Evolutionary conservation across 2,113 vertebrate species (phyloP).

Genomic region (Brachyistius frenatus): DNA sequence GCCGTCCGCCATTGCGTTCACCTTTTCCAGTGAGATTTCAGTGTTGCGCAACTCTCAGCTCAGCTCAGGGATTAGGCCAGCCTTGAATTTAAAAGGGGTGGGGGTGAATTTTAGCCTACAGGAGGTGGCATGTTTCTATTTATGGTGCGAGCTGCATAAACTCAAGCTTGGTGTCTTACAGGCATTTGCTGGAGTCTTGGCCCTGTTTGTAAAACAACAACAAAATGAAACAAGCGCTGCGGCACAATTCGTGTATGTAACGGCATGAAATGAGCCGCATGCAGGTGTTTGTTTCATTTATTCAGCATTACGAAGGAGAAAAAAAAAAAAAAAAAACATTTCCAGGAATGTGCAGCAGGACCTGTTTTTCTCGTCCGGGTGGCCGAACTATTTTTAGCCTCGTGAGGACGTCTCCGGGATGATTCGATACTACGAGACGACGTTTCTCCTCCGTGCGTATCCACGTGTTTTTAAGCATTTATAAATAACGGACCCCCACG

Average conservation of each 20-base stretch:
- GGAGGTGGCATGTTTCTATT: constrained; percentile 79
- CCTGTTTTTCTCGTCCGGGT: constrained; percentile 6
- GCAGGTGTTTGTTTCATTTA: constrained; percentile 8
- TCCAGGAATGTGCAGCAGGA: neutral
- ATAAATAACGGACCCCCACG: constrained; percentile 40
- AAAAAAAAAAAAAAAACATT: neutral
- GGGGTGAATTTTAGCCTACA: constrained; percentile 71
- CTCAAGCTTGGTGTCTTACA: constrained; percentile 62
- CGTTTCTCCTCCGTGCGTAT: neutral
- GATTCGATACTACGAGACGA: neutral
- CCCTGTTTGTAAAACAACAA: constrained; percentile 22
- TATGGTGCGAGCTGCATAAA: constrained; percentile 70
- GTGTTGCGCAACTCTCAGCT: constrained; percentile 57
- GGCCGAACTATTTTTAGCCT: constrained; percentile 21
- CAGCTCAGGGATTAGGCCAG: constrained; percentile 75
- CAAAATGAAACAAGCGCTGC: constrained; percentile 29
- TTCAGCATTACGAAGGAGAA: neutral
- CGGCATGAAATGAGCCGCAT: neutral
- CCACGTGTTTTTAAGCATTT: neutral
- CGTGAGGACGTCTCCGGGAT: neutral
- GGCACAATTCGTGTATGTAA: constrained; percentile 8
- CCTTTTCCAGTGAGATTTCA: constrained; percentile 58
- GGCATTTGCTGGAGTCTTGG: constrained; percentile 60
- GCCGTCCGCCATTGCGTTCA: constrained; percentile 34
- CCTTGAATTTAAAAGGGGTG: constrained; percentile 69